Evolutionary conservation across 2,797 vertebrate genomes (phyloP), one percentile per base, ranked within the genome.

Genomic region (Sus cebifrons): DNA sequence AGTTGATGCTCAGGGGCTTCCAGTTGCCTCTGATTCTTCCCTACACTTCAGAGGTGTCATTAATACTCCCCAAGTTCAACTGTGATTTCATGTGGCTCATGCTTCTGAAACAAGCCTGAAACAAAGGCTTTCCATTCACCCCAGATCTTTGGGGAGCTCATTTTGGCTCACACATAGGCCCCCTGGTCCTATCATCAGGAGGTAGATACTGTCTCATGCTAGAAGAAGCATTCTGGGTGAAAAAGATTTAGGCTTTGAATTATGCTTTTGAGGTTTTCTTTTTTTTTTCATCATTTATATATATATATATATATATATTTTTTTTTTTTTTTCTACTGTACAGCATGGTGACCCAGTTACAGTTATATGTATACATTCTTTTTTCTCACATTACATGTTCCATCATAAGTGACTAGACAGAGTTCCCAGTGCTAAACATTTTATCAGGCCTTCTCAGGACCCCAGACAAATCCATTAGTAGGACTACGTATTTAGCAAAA

Each of bases 391-490:
- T 36, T 36, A 36, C 36, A 36, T 36, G 36, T 36, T 36, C 36
- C 36, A 36, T 36, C 36, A 36, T 36, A 36, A 36, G 36, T 36
- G 36, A 36, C 36, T 36, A 36, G 36, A 36, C 36, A 36, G 36
- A 36, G 36, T 36, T 36, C 36, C 36, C 36, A 36, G 36, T 36
- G 36, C 36, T 36, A 36, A 36, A 36, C 36, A 36, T 36, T 36
- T 73, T 58, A 73, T 89, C 27, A 94, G 60, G 78, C 27, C 32
- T 71, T 90, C 64, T 94, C 36, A 73, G 44, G 15, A 67, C 18
- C 40, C n/a, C 25, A 70, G 32, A 91, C 17, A 95, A 96, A 95
- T 91, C 70, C 16, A 79, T 75, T 91, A 79, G 40, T 79, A 74
- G 64, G 32, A 54, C 6, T 32, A 54, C 21, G 6, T n/a, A 44